Evolutionary conservation across 1,140 invertebrate genomes (phyloP).

Genomic region (Anoplophora glabripennis): DNA sequence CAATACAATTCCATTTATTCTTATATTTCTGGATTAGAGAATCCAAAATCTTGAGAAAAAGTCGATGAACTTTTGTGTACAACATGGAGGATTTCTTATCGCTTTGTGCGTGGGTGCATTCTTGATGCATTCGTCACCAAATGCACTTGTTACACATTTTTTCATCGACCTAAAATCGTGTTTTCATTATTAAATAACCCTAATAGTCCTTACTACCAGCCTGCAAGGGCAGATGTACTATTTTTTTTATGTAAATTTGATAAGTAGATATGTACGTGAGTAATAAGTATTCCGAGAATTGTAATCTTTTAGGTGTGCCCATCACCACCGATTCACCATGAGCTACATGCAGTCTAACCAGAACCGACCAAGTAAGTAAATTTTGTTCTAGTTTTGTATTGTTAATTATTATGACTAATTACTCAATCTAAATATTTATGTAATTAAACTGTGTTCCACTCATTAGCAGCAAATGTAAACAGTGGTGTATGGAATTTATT

Average conservation of each 20-base stretch:
- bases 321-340: conserved; percentile 54
- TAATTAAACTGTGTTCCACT: no score
- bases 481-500: no score
- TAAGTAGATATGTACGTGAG: background rate
- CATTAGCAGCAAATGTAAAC: no score
- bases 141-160: conserved; percentile 16
- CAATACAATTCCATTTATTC: conserved; percentile 3
- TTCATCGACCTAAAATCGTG: background rate
- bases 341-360: conserved; percentile 76
- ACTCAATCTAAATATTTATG: no score
- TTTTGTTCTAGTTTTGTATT: conserved; percentile 3
- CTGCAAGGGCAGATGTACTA: background rate
- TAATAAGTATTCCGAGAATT: conserved; percentile 23
- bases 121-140: conserved; percentile 1
- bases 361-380: conserved; percentile 71
- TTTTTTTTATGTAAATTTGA: background rate
- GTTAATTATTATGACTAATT: no score
- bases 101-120: conserved; percentile 39
- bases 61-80: conserved; percentile 24
- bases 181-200: background rate
- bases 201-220: background rate
- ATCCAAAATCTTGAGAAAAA: background rate
- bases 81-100: conserved; percentile 40
- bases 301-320: conserved; percentile 36
- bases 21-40: background rate